Conservation (phyloP, 2,113 vertebrate genomes). For the Eulacestoma nigropectus region DNA sequence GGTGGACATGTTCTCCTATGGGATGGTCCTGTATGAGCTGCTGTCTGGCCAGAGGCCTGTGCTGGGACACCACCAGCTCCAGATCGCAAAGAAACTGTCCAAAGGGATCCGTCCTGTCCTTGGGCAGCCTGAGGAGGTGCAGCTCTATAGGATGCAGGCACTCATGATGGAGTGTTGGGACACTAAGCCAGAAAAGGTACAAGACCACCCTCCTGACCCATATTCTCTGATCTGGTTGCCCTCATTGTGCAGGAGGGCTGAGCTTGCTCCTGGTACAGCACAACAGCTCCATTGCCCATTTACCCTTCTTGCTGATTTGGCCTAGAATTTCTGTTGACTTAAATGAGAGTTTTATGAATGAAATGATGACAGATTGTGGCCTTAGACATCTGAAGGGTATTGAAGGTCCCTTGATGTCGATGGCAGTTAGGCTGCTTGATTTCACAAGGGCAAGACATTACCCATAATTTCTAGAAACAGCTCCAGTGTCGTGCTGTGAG, state of each 20-base stretch:
- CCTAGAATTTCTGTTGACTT: background rate
- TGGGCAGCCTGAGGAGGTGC: slow-evolving; percentile 85
- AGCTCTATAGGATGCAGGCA: slow-evolving; percentile 83
- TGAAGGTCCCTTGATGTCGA: background rate
- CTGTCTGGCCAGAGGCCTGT: slow-evolving; percentile 85
- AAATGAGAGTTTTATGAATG: background rate
- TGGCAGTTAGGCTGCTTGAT: background rate
- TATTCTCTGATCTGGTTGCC: background rate
- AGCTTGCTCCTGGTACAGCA: background rate
- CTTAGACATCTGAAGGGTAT: background rate
- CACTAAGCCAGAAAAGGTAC: slow-evolving; percentile 94
- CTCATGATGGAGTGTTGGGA: slow-evolving; percentile 95
- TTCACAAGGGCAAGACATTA: background rate
- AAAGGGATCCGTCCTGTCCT: slow-evolving; percentile 87
- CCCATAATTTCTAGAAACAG: background rate
- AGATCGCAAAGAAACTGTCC: slow-evolving; percentile 92
- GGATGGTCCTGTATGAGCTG: slow-evolving; percentile 95
- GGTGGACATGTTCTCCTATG: slow-evolving; percentile 99
- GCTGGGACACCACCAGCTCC: slow-evolving; percentile 89
- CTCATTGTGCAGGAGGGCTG: background rate
- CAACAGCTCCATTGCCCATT: background rate
- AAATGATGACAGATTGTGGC: background rate
- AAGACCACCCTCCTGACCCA: fast-evolving
- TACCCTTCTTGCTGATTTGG: background rate
- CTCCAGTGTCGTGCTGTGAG: background rate